Base-by-base conservation (phyloP, 2,797 vertebrate genomes). In the Simalia tracyae region DNA sequence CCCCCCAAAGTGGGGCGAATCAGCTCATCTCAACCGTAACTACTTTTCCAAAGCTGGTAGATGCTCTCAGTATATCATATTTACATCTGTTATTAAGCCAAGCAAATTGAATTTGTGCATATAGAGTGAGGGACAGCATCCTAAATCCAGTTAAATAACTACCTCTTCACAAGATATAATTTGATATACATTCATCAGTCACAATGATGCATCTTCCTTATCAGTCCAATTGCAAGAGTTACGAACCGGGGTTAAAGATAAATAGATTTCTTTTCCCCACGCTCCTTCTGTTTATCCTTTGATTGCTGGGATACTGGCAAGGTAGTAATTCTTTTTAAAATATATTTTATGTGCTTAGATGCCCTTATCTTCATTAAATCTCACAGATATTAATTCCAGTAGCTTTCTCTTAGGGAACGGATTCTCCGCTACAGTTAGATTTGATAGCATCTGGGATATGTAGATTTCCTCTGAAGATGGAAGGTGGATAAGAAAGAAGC, bases 101-200 rank as follows among this genome's bases (percentile, higher is more conserved):
- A 24, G 59, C 15, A 64, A 87, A 64, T 46, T 42, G 36, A 87
- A 87, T 87, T 63, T 46, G 86, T 46, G 36, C 59, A 14, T n/a
- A 10, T n/a, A 2, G 12, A 1, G 28, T 11, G 19, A 36, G 22
- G n/a, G 31, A 87, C 31, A 10, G 14, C n/a, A 7, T 50, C 24
- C 10, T 64, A 64, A 88, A 64, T 88, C 61, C 61, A 88, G 42
- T 88, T 88, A 64, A 88, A 88, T 84, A 84, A 50, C 81, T 46
- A 50, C 3, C 12, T 50, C 22, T 84, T 66, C 61, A 17, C 46
- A 4, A 4, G 26, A 46, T 64, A 26, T 17, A 63, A 28, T 63
- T 88, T 88, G 42, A 66, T 17, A 5, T 50, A 66, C 36, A 28
- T 88, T 63, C 26, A 17, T 86, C 42, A 28, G 9, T 64, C 24